Evolutionary conservation across 2,888 invertebrate genomes (phyloP).

Genomic region (Nephrotoma guestfalica): DNA sequence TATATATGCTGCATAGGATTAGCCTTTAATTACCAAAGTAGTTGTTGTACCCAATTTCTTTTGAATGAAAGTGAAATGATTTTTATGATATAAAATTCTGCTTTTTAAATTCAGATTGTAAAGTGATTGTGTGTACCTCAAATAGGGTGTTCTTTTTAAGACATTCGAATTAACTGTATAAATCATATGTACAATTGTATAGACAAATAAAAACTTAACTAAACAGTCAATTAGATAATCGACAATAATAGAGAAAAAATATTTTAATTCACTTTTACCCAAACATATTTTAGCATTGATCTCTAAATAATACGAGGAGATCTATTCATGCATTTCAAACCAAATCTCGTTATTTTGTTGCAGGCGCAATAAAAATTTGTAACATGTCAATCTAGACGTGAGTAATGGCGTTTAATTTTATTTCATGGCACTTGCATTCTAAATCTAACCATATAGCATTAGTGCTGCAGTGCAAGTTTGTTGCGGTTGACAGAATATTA

Average conservation of each 20-base stretch:
- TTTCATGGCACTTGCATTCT: neutral
- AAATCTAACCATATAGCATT: too few species aligned
- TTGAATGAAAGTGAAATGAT: neutral
- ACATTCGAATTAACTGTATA: neutral
- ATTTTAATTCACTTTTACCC: neutral
- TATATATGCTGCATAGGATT: neutral
- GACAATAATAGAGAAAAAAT: neutral
- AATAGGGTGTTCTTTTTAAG: neutral
- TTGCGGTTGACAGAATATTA: too few species aligned
- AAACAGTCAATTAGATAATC: neutral
- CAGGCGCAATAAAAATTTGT: neutral
- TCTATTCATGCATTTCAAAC: neutral
- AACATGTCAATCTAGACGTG: neutral
- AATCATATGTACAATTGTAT: neutral
- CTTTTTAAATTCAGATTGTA: neutral
- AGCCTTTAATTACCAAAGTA: neutral
- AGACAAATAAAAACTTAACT: neutral
- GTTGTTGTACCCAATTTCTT: neutral
- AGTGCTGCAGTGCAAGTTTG: too few species aligned
- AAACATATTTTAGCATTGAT: neutral
- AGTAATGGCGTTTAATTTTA: neutral
- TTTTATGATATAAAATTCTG: neutral
- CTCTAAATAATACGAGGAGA: neutral
- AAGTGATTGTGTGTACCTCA: neutral
- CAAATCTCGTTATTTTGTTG: neutral